Conservation (phyloP, 2,113 vertebrate genomes). For the Hippocampus mohnikei region DNA sequence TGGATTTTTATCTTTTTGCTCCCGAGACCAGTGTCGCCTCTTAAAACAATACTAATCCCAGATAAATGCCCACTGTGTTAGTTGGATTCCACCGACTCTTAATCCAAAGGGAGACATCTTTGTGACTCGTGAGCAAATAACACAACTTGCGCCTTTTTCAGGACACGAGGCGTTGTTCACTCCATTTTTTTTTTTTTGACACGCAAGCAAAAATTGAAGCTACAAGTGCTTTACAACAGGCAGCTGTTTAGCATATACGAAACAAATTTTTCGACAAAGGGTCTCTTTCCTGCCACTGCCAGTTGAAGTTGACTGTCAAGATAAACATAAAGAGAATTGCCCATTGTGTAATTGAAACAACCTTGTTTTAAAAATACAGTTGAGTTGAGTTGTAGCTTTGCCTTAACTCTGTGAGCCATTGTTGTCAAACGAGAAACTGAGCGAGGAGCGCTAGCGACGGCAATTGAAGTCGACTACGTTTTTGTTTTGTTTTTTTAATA, state of each 20-base stretch:
- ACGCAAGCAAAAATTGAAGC: neutral
- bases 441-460: too few species aligned
- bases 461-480: too few species aligned
- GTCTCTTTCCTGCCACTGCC: neutral
- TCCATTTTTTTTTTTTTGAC: neutral
- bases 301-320: neutral
- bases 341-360: too few species aligned
- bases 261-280: too few species aligned
- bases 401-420: too few species aligned
- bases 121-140: constrained; percentile 21
- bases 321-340: neutral
- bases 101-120: constrained; percentile 35
- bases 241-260: neutral
- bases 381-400: too few species aligned
- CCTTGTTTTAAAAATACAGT: too few species aligned
- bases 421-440: too few species aligned
- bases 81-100: constrained; percentile 23
- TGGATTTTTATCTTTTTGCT: constrained; percentile 47
- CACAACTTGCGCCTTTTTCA: neutral
- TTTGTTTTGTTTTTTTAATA: too few species aligned
- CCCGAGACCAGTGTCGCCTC: constrained; percentile 58
- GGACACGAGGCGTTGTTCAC: neutral
- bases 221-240: neutral
- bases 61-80: constrained; percentile 66
- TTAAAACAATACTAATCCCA: constrained; percentile 65